Percentiles rank a stretch among this genome's conserved stretches.
Evolutionary conservation across 2,113 vertebrate species (phyloP).

Genomic region (Thamnophis sirtalis): DNA sequence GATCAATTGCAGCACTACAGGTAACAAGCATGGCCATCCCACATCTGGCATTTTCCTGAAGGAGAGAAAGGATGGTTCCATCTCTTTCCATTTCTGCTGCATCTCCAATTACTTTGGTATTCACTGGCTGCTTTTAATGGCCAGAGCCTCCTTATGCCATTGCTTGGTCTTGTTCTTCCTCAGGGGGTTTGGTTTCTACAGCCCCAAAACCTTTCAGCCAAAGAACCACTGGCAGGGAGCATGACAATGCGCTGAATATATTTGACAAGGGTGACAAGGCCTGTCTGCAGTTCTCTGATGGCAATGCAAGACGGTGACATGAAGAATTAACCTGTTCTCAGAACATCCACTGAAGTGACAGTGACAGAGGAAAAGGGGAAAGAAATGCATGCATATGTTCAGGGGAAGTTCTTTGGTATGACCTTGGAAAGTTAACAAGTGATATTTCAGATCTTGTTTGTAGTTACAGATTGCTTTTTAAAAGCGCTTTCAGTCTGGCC

Average conservation of each 20-base stretch:
- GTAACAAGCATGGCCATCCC: neutral
- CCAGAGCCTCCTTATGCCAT: constrained; percentile 29
- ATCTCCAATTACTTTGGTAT: constrained; percentile 50
- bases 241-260: neutral
- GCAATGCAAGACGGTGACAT: constrained; percentile 9
- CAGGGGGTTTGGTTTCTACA: constrained; percentile 20
- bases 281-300: neutral
- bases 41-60: neutral
- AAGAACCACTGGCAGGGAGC: constrained; percentile 5
- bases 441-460: neutral
- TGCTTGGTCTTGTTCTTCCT: constrained; percentile 13
- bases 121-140: constrained; percentile 40
- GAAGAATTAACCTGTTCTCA: constrained; percentile 14
- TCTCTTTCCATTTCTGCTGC: constrained; percentile 5
- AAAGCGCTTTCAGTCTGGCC: neutral
- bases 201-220: neutral
- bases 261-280: constrained; percentile 24
- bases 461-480: neutral
- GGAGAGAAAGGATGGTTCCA: neutral
- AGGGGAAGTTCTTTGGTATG: neutral
- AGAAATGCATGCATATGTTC: neutral
- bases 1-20: neutral
- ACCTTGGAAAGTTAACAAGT: constrained; percentile 9
- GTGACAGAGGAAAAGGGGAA: neutral
- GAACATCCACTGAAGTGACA: neutral